Evolutionary conservation across 35 echinoderm and acorn worm species (phyloP), one percentile per base, ranked within the genome.

Genomic region (Stichopus chloronotus): DNA sequence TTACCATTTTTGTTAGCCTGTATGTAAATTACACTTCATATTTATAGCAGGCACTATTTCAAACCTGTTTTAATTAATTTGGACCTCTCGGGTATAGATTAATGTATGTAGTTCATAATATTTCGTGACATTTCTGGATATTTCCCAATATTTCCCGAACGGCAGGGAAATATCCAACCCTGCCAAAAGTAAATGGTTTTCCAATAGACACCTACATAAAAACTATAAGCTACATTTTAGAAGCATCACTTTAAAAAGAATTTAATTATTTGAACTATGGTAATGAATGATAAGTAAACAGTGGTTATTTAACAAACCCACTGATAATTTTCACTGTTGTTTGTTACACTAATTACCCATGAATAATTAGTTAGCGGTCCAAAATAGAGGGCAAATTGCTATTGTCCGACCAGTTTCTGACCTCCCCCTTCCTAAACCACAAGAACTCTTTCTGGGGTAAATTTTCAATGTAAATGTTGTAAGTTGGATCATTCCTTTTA

Each of bases 131-230:
- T 68, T 68, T 68, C 63, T 68, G 8, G 17, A 68, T 68, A 68
- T 68, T 68, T 68, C 63, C 63, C 63, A 9, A 68, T 9, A 9
- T 9, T 68, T 68, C 17, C 17, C 63, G 8, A n/a, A n/a, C n/a
- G n/a, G n/a, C n/a, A n/a, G 63, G 63, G 63, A 68, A 68, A 68
- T 68, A 68, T 68, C 63, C 63, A 68, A 68, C 63, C 63, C 63
- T 68, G 63, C 8, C 17, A 68, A 8, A 8, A 68, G 63, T n/a
- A n/a, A n/a, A n/a, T n/a, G n/a, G n/a, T n/a, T n/a, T n/a, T n/a
- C n/a, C n/a, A n/a, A n/a, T n/a, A n/a, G n/a, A n/a, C n/a, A n/a
- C n/a, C n/a, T n/a, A n/a, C n/a, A n/a, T n/a, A n/a, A n/a, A n/a
- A n/a, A n/a, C n/a, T n/a, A n/a, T n/a, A n/a, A n/a, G n/a, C n/a